Base-by-base conservation (phyloP, 2,797 vertebrate species). In the Coreius guichenoti region DNA sequence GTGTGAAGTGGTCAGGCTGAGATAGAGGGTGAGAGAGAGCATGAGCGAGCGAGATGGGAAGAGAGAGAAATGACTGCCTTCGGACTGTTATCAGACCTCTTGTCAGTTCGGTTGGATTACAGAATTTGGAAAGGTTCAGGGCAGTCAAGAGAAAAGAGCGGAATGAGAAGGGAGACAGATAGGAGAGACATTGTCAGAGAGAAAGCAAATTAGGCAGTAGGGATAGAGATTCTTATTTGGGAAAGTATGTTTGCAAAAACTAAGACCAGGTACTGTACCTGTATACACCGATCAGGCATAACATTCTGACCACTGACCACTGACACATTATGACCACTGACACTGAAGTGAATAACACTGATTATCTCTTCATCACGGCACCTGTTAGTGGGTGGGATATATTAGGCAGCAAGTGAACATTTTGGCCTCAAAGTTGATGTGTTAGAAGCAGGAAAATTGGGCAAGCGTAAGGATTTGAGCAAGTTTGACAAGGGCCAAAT, bases 11-110 rank as follows among this genome's bases (percentile, higher is more conserved):
- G 26, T 65, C 36, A 47, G n/a, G 58, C 19, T 29, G 23, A 72
- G 39, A 72, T 13, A 73, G 23, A 4, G 13, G n/a, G 11, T 14
- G 70, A 61, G 54, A 61, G 75, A 43, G 36, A 39, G 26, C 13
- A 3, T 67, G 19, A 80, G 51, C 47, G 19, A 80, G 61, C 47
- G 29, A 80, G 43, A 67, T 80, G 61, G 29, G 45, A 33, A 77
- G 54, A 76, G 77, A 26, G 26, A 33, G 23, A 80, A 43, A 80
- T 84, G 21, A 81, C 49, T 74, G 84, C 81, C 77, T 70, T 36
- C 17, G 23, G 86, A 70, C n/a, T 83, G 75, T 79, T 23, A 72
- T 47, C 80, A 84, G 78, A 51, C 54, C 36, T 85, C 67, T 83
- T 83, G 61, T 76, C 81, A 75, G 58, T 51, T 67, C 5, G 11